Evolutionary conservation across 1,140 invertebrate genomes (phyloP).

Genomic region (Heliconius hermathena): DNA sequence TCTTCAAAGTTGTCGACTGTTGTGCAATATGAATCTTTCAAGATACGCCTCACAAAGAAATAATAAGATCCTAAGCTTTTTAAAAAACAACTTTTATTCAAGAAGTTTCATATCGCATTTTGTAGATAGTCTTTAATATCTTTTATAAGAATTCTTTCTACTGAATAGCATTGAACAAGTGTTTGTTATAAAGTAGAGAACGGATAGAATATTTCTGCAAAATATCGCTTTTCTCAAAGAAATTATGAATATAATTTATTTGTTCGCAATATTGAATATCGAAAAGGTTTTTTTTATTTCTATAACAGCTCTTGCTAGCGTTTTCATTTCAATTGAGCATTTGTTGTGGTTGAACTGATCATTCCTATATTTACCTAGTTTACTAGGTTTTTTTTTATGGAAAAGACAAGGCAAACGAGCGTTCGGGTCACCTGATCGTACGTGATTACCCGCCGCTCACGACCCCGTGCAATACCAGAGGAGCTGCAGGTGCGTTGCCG

Average conservation of each 20-base stretch:
- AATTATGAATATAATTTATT: background rate
- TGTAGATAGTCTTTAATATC: slow-evolving; percentile 1
- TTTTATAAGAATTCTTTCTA: background rate
- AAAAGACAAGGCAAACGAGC: too few relatives aligned
- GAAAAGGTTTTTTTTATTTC: background rate
- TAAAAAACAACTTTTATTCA: slow-evolving; percentile 11
- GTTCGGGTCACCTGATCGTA: too few relatives aligned
- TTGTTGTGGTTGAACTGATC: too few relatives aligned
- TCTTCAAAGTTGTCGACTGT: background rate
- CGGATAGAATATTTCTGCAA: background rate
- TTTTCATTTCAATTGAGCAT: background rate
- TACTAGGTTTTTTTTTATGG: too few relatives aligned
- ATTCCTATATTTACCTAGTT: too few relatives aligned
- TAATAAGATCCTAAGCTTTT: background rate
- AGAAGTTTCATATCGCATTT: slow-evolving; percentile 5
- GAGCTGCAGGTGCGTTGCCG: too few relatives aligned
- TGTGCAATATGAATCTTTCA: slow-evolving; percentile 6
- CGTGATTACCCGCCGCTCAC: too few relatives aligned
- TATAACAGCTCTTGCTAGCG: background rate
- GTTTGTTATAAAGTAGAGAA: background rate
- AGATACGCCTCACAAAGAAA: background rate
- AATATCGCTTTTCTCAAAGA: slow-evolving; percentile 1
- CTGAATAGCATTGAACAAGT: background rate
- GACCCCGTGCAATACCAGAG: too few relatives aligned
- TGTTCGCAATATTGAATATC: slow-evolving; percentile 2